Conservation (phyloP, 37 sponge, comb jelly and placozoan genomes). For the Chondrosia reniformis region DNA sequence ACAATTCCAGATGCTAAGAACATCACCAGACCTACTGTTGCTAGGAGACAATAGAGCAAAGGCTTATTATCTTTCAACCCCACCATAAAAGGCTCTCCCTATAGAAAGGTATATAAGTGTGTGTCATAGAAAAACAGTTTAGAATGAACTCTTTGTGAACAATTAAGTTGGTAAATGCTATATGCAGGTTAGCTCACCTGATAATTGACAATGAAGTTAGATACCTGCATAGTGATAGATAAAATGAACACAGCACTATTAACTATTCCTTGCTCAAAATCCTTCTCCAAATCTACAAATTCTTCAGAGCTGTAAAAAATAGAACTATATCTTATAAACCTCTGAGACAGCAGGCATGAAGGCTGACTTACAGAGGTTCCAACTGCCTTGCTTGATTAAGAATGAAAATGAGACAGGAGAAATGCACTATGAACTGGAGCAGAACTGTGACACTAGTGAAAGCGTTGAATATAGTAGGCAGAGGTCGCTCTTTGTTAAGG, state of each 20-base stretch:
- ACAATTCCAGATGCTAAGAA: slow-evolving; percentile 67
- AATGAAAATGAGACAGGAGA: slow-evolving; percentile 75
- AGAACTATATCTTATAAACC: no score
- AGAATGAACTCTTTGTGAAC: neutral
- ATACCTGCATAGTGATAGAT: slow-evolving; percentile 90
- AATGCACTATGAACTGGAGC: slow-evolving; percentile 84
- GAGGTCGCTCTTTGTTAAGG: slow-evolving; percentile 85
- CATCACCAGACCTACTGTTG: slow-evolving; percentile 43
- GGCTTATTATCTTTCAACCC: slow-evolving; percentile 84
- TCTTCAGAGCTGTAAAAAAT: slow-evolving; percentile 34
- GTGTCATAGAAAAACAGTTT: neutral
- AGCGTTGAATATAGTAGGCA: slow-evolving; percentile 94
- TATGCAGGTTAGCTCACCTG: slow-evolving; percentile 32
- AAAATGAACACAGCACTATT: slow-evolving; percentile 96
- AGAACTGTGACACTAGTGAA: slow-evolving; percentile 90
- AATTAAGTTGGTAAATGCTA: neutral
- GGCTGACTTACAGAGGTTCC: neutral
- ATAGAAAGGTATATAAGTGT: neutral
- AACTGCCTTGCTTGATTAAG: no score
- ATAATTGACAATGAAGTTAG: slow-evolving; percentile 95
- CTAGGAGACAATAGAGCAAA: slow-evolving; percentile 61
- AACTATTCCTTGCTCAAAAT: slow-evolving; percentile 84
- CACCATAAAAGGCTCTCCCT: slow-evolving; percentile 96
- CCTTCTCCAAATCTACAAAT: slow-evolving; percentile 88
- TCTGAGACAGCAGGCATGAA: neutral